Base-by-base conservation (phyloP, 2,113 vertebrate species). In the Uria lomvia region DNA sequence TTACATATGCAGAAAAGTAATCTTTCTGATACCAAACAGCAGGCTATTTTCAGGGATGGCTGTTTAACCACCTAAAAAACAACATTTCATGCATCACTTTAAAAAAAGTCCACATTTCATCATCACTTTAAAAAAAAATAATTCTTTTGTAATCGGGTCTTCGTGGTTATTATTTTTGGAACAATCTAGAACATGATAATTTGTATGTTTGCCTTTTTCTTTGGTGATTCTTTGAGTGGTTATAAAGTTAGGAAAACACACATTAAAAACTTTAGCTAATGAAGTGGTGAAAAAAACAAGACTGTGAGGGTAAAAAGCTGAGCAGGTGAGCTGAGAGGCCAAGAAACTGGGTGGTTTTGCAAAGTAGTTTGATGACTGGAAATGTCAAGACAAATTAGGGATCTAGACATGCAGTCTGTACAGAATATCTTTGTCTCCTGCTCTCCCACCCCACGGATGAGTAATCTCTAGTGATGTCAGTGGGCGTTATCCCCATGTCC, bases 381-480 rank as follows among this genome's bases (percentile, higher is more conserved):
- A 87, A 73, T 79, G 62, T 85, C 52, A 92, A 89, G 67, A 90
- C 29, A 63, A 85, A 79, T 80, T 80, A 74, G 42, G 63, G 67
- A 81, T 85, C 42, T 80, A 94, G 88, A 89, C 70, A 29, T 45
- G 40, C 60, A 47, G 88, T 84, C 86, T 91, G 59, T 70, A 56
- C 12, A 49, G 59, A 86, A 67, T 83, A 84, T 80, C 82, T 94
- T 90, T 75, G 71, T 77, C 74, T 93, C 63, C 70, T 94, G 9
- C 60, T 91, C 73, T 92, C 70, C 83, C 70, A 87, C 65, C 90
- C 90, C 8, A 4, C 13, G 43, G 81, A 95, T 95, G 91, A 96
- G 75, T 96, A 96, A 95, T 88, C 86, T 92, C 73, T 60, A 55
- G 77, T 93, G 95, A 97, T 79, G 77, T 97, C 94, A 97, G 60